These are phyloP conservation scores for Uloborus diversus DNA, from an alignment of 1,140 invertebrate genomes.

Conservation along the genomic window DNA sequence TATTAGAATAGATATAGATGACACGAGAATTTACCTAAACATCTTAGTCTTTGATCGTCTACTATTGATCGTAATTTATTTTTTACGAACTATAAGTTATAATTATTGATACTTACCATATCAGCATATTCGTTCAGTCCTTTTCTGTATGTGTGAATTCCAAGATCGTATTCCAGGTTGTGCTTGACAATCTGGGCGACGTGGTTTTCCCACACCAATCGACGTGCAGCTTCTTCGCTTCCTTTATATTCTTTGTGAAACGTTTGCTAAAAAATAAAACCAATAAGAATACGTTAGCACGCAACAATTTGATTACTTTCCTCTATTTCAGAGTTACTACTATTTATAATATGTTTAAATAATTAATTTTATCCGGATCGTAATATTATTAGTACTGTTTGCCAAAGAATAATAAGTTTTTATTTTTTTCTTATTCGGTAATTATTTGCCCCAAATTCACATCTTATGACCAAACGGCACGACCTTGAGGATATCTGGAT, in stretches of 20 bases:
- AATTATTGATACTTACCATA: conserved; percentile 74
- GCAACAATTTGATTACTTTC: not conserved
- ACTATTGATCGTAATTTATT: not conserved
- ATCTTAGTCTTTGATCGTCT: not conserved
- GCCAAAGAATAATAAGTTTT: no score
- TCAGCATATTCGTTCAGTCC: conserved; percentile 84
- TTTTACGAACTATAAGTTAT: no score
- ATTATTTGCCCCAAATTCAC: no score
- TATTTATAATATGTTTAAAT: not conserved
- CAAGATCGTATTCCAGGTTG: conserved; percentile 73
- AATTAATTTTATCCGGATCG: not conserved
- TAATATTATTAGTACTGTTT: not conserved
- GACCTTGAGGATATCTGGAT: no score
- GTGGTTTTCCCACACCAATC: conserved; percentile 80
- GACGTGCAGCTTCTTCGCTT: conserved; percentile 8
- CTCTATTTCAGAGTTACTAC: no score
- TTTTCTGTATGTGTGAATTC: conserved; percentile 74
- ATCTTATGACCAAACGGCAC: no score
- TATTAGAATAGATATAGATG: no score
- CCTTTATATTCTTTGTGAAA: conserved; percentile 17
- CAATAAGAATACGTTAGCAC: not conserved
- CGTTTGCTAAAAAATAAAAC: conserved; percentile 5
- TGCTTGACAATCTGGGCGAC: conserved; percentile 83
- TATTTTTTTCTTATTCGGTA: no score
- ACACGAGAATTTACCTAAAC: not conserved